Evolutionary conservation across 2,113 vertebrate genomes (phyloP).

Genomic region (Eclectus roratus): DNA sequence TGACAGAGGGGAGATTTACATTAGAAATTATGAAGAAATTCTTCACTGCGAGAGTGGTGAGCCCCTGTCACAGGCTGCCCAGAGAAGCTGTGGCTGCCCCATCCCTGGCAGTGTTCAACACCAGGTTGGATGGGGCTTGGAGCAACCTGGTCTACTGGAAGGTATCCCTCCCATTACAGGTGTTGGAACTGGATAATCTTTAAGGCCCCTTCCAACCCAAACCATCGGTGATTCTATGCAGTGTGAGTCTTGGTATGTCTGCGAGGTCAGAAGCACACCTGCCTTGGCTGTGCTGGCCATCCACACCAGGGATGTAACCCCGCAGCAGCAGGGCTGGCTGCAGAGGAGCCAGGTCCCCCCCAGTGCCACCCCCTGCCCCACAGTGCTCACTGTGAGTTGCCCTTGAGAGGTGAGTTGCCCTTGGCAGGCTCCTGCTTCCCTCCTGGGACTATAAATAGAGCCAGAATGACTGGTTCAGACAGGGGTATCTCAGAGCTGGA

Average conservation of each 20-base stretch:
- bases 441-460: neutral
- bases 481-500: neutral
- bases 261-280: neutral
- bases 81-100: neutral
- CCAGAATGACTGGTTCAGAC: rapidly evolving
- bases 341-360: rapidly evolving
- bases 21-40: neutral
- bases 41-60: neutral
- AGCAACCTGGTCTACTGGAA: neutral
- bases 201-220: neutral
- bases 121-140: neutral
- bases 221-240: neutral
- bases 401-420: neutral
- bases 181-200: neutral
- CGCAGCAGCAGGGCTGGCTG: rapidly evolving
- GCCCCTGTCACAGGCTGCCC: neutral
- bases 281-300: neutral
- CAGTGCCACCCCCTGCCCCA: neutral
- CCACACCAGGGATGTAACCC: rapidly evolving
- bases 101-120: neutral
- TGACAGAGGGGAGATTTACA: neutral
- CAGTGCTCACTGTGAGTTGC: rapidly evolving
- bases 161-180: neutral
- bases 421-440: neutral
- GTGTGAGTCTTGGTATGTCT: rapidly evolving